Base-by-base conservation (phyloP, 2,888 invertebrate species). In the Atherix ibis region DNA sequence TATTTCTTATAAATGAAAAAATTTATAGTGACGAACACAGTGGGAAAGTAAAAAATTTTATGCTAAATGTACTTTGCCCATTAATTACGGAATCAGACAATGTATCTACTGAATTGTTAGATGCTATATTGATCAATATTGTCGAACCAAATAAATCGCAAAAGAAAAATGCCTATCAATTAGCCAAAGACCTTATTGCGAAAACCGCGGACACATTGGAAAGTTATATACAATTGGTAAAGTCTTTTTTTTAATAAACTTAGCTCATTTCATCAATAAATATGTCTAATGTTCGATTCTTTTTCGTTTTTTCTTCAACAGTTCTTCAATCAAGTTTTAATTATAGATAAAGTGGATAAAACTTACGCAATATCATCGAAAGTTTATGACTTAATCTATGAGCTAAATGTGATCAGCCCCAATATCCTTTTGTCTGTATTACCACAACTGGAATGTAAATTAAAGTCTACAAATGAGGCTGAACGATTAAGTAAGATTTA, bases 271-370 rank as follows among this genome's bases (percentile, higher is more conserved):
- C n/a, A n/a, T n/a, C n/a, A n/a, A n/a, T n/a, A n/a, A n/a, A n/a
- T n/a, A n/a, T n/a, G n/a, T n/a, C n/a, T n/a, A n/a, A n/a, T n/a
- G n/a, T n/a, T n/a, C n/a, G n/a, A n/a, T n/a, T n/a, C n/a, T n/a
- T n/a, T n/a, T n/a, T n/a, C 9, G 4, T 22, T 13, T 31, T 5
- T 38, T 24, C 13, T 13, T 22, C 64, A 65, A 5, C 65, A 91
- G 80, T 95, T 95, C 59, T 94, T 95, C 67, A 94, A 94, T 64
- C 89, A 91, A 59, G 84, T 89, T 25, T 65, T 95, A 37, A 87
- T 95, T 49, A 68, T 92, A 58, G 92, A 92, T 36, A 91, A 88
- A 61, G 83, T 85, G 54, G 85, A 88, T 52, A 80, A 76, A 49
- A 74, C 70, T 41, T 67, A 84, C 32, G 67, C 76, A 43, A 85